A percentile compares a stretch with the other conserved stretches of the same genome.
Conservation (phyloP, 2,888 invertebrate genomes). For the Volucella zonaria region DNA sequence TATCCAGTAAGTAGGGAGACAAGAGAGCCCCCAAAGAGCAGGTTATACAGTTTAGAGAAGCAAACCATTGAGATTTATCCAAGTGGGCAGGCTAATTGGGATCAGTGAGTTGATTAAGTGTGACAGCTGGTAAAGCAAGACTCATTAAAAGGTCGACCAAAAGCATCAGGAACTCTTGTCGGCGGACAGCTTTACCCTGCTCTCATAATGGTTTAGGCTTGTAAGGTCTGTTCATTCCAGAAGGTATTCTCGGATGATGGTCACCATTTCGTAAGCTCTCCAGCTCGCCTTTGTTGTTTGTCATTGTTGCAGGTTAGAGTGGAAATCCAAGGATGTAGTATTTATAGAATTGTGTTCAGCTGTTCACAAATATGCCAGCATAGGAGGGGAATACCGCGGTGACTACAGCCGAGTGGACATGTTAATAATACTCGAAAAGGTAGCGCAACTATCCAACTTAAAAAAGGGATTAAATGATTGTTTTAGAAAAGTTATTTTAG, state of each 20-base stretch:
- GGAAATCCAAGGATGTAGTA: too few species aligned
- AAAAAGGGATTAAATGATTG: too few species aligned
- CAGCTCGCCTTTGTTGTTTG: constrained; percentile 24
- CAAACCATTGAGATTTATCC: constrained; percentile 80
- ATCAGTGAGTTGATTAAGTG: constrained; percentile 78
- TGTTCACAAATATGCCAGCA: too few species aligned
- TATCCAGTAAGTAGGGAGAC: constrained; percentile 79
- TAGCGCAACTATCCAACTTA: too few species aligned
- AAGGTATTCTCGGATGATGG: constrained; percentile 74
- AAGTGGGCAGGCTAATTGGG: constrained; percentile 77
- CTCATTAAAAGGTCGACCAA: constrained; percentile 80
- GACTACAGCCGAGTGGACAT: too few species aligned
- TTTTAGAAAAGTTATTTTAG: too few species aligned
- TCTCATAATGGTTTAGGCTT: constrained; percentile 78
- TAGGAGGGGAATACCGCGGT: too few species aligned
- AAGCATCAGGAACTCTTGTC: constrained; percentile 80
- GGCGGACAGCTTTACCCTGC: constrained; percentile 78
- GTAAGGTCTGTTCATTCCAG: constrained; percentile 75
- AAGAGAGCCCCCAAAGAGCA: constrained; percentile 81
- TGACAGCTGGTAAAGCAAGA: constrained; percentile 80
- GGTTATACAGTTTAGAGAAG: constrained; percentile 80
- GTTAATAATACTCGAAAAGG: too few species aligned
- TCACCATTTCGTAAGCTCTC: constrained; percentile 64
- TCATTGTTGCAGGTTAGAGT: constrained; percentile 24
- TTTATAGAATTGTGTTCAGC: too few species aligned